These are phyloP conservation scores for Polydrusus tereticollis DNA, from an alignment of 2,888 invertebrate species.

Conservation along the genomic window DNA sequence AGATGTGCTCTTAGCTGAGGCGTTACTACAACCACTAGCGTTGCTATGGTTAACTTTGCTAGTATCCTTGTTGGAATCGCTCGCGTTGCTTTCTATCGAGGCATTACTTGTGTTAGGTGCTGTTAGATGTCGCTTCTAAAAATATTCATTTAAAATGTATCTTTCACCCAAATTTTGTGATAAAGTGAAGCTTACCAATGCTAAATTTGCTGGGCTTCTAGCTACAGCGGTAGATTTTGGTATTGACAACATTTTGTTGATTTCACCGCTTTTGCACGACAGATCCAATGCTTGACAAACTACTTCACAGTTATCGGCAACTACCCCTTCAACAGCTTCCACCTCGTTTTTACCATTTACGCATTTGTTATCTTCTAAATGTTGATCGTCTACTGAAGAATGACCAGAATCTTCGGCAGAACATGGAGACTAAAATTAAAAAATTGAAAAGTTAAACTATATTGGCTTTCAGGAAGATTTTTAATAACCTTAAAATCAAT, in stretches of 20 bases:
- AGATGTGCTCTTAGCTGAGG: slow-evolving; percentile 13
- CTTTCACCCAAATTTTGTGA: too few species aligned
- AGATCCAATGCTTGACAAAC: slow-evolving; percentile 22
- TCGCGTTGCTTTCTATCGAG: neutral
- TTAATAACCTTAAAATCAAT: slow-evolving; percentile 8
- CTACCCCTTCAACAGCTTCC: neutral
- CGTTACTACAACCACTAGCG: slow-evolving; percentile 8
- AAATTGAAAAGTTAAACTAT: neutral
- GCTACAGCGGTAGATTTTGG: neutral
- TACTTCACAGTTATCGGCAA: slow-evolving; percentile 4
- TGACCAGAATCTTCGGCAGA: slow-evolving; percentile 36
- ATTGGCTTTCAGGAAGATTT: neutral
- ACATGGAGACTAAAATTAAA: slow-evolving; percentile 10
- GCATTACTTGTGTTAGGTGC: neutral
- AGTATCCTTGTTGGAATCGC: neutral
- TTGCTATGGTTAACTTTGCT: neutral
- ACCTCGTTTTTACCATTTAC: neutral
- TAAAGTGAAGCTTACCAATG: neutral
- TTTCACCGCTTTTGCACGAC: slow-evolving; percentile 9
- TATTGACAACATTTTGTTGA: neutral
- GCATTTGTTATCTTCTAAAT: slow-evolving; percentile 10
- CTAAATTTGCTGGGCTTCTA: slow-evolving; percentile 19
- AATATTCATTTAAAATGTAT: neutral
- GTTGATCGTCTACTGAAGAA: slow-evolving; percentile 36
- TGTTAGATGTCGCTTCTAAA: slow-evolving; percentile 8